A percentile compares a stretch with the other conserved stretches of the same genome.
These are phyloP conservation scores for Cataglyphis livida DNA, from an alignment of 2,888 invertebrate species.

Conservation along the genomic window DNA sequence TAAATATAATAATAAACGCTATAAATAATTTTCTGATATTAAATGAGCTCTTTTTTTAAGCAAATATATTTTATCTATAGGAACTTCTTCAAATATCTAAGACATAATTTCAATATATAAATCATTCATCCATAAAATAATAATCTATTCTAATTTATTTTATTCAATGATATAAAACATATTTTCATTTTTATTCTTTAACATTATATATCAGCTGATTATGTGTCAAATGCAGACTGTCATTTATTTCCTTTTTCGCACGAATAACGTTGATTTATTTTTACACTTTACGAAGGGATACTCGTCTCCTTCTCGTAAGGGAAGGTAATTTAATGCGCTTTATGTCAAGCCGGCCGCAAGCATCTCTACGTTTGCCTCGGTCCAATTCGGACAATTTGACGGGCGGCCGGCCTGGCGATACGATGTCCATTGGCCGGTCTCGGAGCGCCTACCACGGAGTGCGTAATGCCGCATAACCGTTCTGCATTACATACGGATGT, in stretches of 20 bases:
- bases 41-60: background rate
- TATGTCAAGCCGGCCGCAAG: constrained; percentile 5
- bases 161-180: background rate
- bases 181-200: background rate
- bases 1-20: background rate
- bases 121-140: background rate
- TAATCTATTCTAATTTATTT: background rate
- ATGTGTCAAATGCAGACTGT: background rate
- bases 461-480: constrained; percentile 79
- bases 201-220: background rate
- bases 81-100: background rate
- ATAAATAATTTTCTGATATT: background rate
- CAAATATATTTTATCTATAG: background rate
- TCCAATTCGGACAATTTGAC: constrained; percentile 57
- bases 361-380: constrained; percentile 22
- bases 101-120: background rate
- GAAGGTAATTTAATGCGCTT: background rate
- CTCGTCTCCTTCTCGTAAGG: background rate
- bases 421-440: constrained; percentile 66
- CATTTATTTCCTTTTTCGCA: background rate
- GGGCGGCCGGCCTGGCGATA: constrained; percentile 59
- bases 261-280: background rate
- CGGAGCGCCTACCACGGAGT: constrained; percentile 65
- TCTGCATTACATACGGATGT: constrained; percentile 76
- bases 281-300: background rate